Percentiles rank a stretch among this genome's conserved stretches.
These are phyloP conservation scores for Phalloptychus januarius DNA, from an alignment of 2,797 vertebrate species.

Conservation along the genomic window DNA sequence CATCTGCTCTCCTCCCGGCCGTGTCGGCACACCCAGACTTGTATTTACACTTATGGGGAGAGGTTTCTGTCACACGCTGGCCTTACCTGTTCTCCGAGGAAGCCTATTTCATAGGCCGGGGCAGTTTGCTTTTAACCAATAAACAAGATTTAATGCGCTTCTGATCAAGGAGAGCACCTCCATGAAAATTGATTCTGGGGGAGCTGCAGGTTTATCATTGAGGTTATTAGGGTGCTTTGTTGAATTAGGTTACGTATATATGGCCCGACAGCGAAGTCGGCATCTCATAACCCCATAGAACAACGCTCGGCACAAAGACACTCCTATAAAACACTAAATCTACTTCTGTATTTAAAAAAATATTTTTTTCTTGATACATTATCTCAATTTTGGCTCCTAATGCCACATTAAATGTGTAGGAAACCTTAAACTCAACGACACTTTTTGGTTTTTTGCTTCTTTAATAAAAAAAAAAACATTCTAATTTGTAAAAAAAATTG, in stretches of 20 bases:
- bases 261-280: slow-evolving; percentile 47
- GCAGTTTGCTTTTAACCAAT: slow-evolving; percentile 65
- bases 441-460: not conserved
- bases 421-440: slow-evolving; percentile 6
- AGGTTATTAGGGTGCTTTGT: slow-evolving; percentile 66
- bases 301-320: slow-evolving; percentile 14
- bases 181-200: slow-evolving; percentile 55
- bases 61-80: slow-evolving; percentile 60
- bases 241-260: slow-evolving; percentile 53
- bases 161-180: slow-evolving; percentile 53
- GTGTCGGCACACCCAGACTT: slow-evolving; percentile 46
- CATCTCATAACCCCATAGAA: slow-evolving; percentile 23
- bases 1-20: not conserved
- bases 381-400: slow-evolving; percentile 8
- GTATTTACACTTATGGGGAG: slow-evolving; percentile 61
- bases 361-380: slow-evolving; percentile 8
- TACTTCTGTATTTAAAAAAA: not conserved
- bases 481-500: slow-evolving; percentile 7
- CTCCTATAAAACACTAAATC: slow-evolving; percentile 3
- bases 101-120: slow-evolving; percentile 61
- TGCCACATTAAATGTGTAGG: not conserved
- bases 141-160: slow-evolving; percentile 73
- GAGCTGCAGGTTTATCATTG: slow-evolving; percentile 61
- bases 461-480: not conserved
- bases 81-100: slow-evolving; percentile 40